phyloP scores from a whole-genome alignment of 1,140 invertebrate genomes.

The Sycophila sp. region DNA sequence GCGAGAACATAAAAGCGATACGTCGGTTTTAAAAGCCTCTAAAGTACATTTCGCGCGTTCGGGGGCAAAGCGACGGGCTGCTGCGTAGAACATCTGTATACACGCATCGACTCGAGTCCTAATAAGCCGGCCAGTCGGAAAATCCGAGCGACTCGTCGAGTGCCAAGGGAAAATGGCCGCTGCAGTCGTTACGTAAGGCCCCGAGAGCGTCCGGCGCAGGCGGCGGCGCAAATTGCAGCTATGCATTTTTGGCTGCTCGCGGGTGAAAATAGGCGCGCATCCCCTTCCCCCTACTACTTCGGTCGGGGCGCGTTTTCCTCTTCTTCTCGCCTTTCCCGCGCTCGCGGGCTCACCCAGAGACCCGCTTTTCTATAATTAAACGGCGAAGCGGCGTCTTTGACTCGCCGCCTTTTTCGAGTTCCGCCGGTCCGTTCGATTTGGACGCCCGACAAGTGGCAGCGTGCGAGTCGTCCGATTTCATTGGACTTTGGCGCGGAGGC shows the following conservation, averaged over 20 bases:
- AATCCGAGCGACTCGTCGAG: slow-evolving; percentile 44
- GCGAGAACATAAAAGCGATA: too few species aligned
- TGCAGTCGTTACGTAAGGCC: slow-evolving; percentile 41
- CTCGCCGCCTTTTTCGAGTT: too few species aligned
- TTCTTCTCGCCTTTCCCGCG: slow-evolving; percentile 23
- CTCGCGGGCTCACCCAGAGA: slow-evolving; percentile 1
- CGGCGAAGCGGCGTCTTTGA: neutral
- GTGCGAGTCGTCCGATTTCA: too few species aligned
- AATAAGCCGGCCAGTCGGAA: slow-evolving; percentile 32
- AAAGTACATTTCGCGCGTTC: too few species aligned
- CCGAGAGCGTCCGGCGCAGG: neutral
- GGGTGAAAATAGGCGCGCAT: slow-evolving; percentile 29
- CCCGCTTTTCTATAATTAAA: slow-evolving; percentile 23
- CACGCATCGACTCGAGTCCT: neutral
- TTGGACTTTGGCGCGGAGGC: too few species aligned
- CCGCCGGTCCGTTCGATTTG: too few species aligned
- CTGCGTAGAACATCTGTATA: too few species aligned
- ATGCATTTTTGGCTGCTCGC: slow-evolving; percentile 44
- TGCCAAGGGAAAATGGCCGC: slow-evolving; percentile 22
- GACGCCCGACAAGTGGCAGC: too few species aligned
- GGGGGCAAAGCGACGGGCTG: too few species aligned
- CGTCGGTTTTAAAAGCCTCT: too few species aligned
- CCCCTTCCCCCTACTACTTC: slow-evolving; percentile 3
- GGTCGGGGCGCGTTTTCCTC: slow-evolving; percentile 37
- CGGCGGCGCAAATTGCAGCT: slow-evolving; percentile 28